These are phyloP conservation scores for Micrasema minimum DNA, from an alignment of 1,140 invertebrate species.

Conservation along the genomic window DNA sequence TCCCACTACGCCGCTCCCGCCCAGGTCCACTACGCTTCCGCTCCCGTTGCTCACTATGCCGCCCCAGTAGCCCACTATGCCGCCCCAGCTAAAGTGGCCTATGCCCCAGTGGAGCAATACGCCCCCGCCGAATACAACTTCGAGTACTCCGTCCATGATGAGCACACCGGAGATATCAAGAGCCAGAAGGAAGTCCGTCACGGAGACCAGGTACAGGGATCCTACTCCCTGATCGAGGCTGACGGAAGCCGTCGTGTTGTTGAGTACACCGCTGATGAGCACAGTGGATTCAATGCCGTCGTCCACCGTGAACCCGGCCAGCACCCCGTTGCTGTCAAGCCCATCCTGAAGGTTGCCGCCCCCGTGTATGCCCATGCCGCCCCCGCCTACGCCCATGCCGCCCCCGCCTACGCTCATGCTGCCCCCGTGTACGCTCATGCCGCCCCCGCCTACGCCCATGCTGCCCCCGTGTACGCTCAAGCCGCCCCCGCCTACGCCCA, in stretches of 20 bases:
- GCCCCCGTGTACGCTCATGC: constrained; percentile 53
- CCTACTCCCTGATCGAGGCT: constrained; percentile 70
- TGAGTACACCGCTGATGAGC: constrained; percentile 77
- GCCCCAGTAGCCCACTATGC: constrained; percentile 51
- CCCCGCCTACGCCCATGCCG: constrained; percentile 46
- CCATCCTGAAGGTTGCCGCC: constrained; percentile 19
- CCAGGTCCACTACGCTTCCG: constrained; percentile 54
- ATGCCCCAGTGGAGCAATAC: constrained; percentile 57
- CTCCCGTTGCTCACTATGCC: constrained; percentile 55
- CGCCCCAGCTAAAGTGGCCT: constrained; percentile 56
- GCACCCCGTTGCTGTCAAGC: constrained; percentile 59
- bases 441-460: constrained; percentile 47
- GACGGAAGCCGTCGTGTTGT: constrained; percentile 77
- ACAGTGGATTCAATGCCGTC: constrained; percentile 77
- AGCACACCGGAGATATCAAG: constrained; percentile 70
- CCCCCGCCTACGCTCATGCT: constrained; percentile 50
- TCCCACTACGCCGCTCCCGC: constrained; percentile 56
- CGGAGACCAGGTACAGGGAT: constrained; percentile 69
- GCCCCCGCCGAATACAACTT: constrained; percentile 65
- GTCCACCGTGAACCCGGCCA: constrained; percentile 69
- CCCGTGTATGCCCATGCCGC: constrained; percentile 31
- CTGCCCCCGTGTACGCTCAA: constrained; percentile 52
- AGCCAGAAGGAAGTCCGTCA: constrained; percentile 69
- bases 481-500: constrained; percentile 57
- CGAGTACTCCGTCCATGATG: constrained; percentile 67